phyloP scores from a whole-genome alignment of 2,113 vertebrate species.

The Microcebus lehilahytsara region DNA sequence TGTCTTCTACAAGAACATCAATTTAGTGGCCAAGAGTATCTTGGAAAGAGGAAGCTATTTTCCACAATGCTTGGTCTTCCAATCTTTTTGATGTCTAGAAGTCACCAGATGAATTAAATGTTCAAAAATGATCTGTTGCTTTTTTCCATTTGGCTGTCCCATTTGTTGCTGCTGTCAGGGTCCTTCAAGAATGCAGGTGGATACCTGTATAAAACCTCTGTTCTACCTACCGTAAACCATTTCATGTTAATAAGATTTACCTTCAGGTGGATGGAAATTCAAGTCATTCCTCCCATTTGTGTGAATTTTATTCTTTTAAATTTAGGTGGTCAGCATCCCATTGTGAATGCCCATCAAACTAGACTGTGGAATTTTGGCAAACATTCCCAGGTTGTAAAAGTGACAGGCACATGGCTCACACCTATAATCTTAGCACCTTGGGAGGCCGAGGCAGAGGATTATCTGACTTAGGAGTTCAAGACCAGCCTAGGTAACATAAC shows the following conservation, averaged over 20 bases:
- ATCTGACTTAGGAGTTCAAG: no score
- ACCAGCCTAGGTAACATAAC: no score
- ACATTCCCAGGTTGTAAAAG: neutral
- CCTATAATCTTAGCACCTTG: no score
- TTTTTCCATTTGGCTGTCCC: neutral
- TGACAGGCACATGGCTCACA: neutral
- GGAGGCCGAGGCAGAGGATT: no score
- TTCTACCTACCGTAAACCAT: neutral
- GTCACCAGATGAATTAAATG: neutral
- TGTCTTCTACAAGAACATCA: slow-evolving; percentile 65
- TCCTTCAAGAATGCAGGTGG: neutral
- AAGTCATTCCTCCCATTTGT: neutral
- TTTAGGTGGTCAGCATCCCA: neutral
- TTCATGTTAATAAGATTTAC: neutral
- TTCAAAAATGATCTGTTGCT: neutral
- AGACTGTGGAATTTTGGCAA: neutral
- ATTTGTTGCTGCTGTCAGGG: neutral
- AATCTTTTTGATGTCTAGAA: slow-evolving; percentile 35
- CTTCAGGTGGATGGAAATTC: neutral
- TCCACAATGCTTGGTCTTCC: neutral
- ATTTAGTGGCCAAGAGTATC: slow-evolving; percentile 49
- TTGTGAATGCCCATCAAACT: neutral
- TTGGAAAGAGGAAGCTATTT: slow-evolving; percentile 59
- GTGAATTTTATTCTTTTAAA: neutral
- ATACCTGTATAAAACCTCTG: neutral